A percentile compares a stretch with the other conserved stretches of the same genome.
phyloP scores from a whole-genome alignment of 2,113 vertebrate species.

The Sigmodon hispidus region DNA sequence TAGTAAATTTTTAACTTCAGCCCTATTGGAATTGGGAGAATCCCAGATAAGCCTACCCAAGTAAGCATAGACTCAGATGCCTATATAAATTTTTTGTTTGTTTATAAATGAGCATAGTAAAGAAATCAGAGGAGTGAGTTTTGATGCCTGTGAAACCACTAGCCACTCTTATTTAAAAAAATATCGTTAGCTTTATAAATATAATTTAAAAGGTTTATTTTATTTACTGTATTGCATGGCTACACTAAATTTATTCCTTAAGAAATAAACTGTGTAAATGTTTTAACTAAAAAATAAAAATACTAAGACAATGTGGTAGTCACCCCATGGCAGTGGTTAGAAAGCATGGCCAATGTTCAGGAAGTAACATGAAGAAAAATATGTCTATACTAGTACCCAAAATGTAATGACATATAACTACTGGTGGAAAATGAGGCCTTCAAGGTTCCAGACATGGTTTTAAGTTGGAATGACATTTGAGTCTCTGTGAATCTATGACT shows the following conservation, averaged over 20 bases:
- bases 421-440: neutral
- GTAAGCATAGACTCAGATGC: neutral
- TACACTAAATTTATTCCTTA: neutral
- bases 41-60: neutral
- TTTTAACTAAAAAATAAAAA: neutral
- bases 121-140: neutral
- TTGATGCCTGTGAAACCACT: neutral
- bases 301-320: neutral
- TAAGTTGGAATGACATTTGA: neutral
- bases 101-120: neutral
- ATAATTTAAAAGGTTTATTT: neutral
- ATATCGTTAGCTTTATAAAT: neutral
- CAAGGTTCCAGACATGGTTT: neutral
- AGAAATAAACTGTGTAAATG: neutral
- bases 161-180: slow-evolving; percentile 3
- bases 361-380: neutral
- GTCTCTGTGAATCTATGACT: neutral
- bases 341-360: neutral
- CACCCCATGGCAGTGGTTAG: neutral
- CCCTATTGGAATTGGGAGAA: neutral
- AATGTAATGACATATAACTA: neutral
- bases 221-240: neutral
- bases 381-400: neutral
- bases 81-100: neutral
- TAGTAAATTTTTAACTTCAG: neutral